Percentiles rank a stretch among this genome's conserved stretches.
phyloP scores from a whole-genome alignment of 2,888 invertebrate species.

The Laothoe populi region DNA sequence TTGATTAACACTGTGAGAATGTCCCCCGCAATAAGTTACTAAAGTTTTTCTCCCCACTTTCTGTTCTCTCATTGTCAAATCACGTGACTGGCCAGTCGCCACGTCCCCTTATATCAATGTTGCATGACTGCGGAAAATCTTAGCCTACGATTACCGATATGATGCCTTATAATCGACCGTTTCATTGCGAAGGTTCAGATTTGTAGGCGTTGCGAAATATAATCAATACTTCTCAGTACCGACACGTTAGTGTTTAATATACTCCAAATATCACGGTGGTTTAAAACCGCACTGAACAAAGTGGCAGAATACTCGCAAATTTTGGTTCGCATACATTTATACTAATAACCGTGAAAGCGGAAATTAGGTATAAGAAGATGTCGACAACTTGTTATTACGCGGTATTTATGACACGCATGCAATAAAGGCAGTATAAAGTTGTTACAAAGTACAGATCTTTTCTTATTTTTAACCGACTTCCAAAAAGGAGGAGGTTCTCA shows the following conservation, averaged over 20 bases:
- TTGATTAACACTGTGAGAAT: slow-evolving; percentile 69
- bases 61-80: slow-evolving; percentile 7
- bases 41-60: slow-evolving; percentile 20
- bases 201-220: slow-evolving; percentile 58
- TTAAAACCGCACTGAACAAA: slow-evolving; percentile 56
- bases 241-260: slow-evolving; percentile 72
- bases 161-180: slow-evolving; percentile 66
- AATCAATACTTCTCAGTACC: slow-evolving; percentile 65
- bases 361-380: slow-evolving; percentile 58
- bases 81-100: slow-evolving; percentile 25
- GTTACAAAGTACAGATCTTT: slow-evolving; percentile 17
- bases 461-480: slow-evolving; percentile 8
- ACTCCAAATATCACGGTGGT: slow-evolving; percentile 64
- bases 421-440: slow-evolving; percentile 32
- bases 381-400: slow-evolving; percentile 54
- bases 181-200: slow-evolving; percentile 63
- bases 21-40: slow-evolving; percentile 42
- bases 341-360: slow-evolving; percentile 65
- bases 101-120: slow-evolving; percentile 42
- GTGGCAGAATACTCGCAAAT: slow-evolving; percentile 63
- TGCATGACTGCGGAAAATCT: slow-evolving; percentile 68
- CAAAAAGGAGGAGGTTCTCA: no score
- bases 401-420: slow-evolving; percentile 58
- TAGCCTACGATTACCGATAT: slow-evolving; percentile 64
- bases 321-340: slow-evolving; percentile 57